phyloP scores from a whole-genome alignment of 2,888 invertebrate genomes.

The Lithophane semibrunnea region DNA sequence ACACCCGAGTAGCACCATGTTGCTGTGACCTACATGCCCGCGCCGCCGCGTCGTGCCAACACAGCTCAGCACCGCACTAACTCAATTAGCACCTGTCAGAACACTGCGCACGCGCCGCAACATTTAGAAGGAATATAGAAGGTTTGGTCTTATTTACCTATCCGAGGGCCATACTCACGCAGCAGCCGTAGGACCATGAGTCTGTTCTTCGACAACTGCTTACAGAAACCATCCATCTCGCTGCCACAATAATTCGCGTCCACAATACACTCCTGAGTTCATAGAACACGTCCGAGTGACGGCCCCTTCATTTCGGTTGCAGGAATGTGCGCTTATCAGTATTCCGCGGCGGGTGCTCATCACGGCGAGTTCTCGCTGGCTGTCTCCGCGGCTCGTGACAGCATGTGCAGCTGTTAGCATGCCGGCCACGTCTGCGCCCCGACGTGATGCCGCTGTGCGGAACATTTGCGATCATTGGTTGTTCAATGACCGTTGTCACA shows the following conservation, averaged over 20 bases:
- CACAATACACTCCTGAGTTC: neutral
- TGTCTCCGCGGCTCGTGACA: constrained; percentile 37
- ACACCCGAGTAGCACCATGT: constrained; percentile 60
- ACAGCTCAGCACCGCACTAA: constrained; percentile 67
- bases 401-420: constrained; percentile 41
- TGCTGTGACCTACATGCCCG: constrained; percentile 72
- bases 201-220: neutral
- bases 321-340: constrained; percentile 60
- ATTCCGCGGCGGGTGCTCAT: constrained; percentile 59
- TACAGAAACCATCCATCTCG: neutral
- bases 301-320: neutral
- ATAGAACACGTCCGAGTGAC: constrained; percentile 1
- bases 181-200: neutral
- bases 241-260: neutral
- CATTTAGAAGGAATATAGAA: constrained; percentile 22
- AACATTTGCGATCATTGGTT: constrained; percentile 6
- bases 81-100: constrained; percentile 74
- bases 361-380: constrained; percentile 44
- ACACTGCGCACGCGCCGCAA: constrained; percentile 63
- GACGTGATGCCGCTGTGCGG: neutral
- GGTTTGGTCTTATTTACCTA: neutral
- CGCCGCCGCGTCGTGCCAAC: constrained; percentile 64
- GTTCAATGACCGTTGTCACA: constrained; percentile 10
- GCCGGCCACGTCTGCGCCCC: constrained; percentile 38
- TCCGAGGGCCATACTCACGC: neutral